phyloP scores from a whole-genome alignment of 2,888 invertebrate species.

The Drosophila nr. medialis region DNA sequence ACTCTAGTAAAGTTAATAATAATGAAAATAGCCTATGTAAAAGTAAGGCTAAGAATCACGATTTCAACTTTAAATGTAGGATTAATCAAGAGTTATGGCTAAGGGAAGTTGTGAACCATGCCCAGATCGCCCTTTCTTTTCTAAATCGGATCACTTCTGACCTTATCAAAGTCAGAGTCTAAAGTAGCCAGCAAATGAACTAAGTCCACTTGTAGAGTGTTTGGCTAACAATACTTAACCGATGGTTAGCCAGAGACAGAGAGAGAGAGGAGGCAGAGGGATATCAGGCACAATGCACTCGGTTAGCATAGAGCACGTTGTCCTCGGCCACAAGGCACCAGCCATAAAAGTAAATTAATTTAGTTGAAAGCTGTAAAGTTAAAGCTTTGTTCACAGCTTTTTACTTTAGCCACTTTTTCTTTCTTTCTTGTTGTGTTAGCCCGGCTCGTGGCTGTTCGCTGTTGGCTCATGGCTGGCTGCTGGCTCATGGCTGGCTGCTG shows the following conservation, averaged over 20 bases:
- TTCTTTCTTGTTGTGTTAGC: conserved; percentile 12
- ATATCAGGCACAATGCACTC: conserved; percentile 19
- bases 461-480: neutral
- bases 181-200: conserved; percentile 15
- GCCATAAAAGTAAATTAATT: conserved; percentile 83
- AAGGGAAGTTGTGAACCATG: no score
- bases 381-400: conserved; percentile 79
- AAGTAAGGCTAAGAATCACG: no score
- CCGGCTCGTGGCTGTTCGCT: conserved; percentile 15
- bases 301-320: conserved; percentile 27
- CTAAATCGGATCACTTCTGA: no score
- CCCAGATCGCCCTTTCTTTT: no score
- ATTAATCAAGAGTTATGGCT: neutral
- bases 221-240: conserved; percentile 39
- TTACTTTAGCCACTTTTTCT: conserved; percentile 55
- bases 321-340: conserved; percentile 31
- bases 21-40: neutral
- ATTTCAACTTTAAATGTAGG: rapidly evolving
- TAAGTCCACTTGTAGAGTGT: conserved; percentile 29
- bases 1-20: rapidly evolving
- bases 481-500: conserved; percentile 2
- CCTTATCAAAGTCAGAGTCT: no score
- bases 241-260: conserved; percentile 31
- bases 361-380: conserved; percentile 83
- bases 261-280: no score